A percentile compares a stretch with the other conserved stretches of the same genome.
Evolutionary conservation across 2,797 vertebrate genomes (phyloP).

Genomic region (Brachyrhaphis roseni): DNA sequence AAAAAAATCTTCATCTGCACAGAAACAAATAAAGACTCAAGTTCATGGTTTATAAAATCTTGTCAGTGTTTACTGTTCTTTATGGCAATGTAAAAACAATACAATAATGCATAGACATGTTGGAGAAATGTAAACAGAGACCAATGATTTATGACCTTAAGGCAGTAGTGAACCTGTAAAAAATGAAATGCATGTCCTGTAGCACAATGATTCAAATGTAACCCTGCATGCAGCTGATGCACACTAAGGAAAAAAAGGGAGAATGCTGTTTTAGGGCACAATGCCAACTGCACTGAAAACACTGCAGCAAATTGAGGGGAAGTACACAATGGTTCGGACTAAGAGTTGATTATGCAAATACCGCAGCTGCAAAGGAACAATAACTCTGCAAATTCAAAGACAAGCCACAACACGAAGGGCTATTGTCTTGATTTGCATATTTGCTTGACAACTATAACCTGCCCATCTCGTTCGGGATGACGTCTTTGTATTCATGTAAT

Average conservation of each 20-base stretch:
- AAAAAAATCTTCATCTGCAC: neutral
- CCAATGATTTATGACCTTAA: conserved; percentile 57
- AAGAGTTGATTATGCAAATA: conserved; percentile 79
- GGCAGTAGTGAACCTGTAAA: conserved; percentile 20
- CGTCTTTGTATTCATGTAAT: conserved; percentile 68
- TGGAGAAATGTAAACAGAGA: conserved; percentile 46
- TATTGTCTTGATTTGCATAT: conserved; percentile 76
- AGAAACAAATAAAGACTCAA: conserved; percentile 15
- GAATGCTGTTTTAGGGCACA: conserved; percentile 56
- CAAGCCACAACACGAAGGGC: conserved; percentile 67
- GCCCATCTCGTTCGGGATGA: conserved; percentile 69
- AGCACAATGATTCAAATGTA: conserved; percentile 48
- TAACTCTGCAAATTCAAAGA: conserved; percentile 75
- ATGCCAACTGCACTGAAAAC: conserved; percentile 68
- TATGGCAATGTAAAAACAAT: conserved; percentile 42
- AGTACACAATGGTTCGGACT: conserved; percentile 67
- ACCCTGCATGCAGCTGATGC: conserved; percentile 39
- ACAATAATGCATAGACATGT: conserved; percentile 38
- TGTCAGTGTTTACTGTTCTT: conserved; percentile 60
- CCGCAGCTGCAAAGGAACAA: conserved; percentile 76
- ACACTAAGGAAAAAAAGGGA: conserved; percentile 44
- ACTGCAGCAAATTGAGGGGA: conserved; percentile 60
- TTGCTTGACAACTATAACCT: conserved; percentile 77
- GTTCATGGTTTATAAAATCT: conserved; percentile 23
- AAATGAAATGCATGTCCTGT: conserved; percentile 36